Base-by-base conservation (phyloP, 2,888 invertebrate genomes). In the Geophilus truncorum region DNA sequence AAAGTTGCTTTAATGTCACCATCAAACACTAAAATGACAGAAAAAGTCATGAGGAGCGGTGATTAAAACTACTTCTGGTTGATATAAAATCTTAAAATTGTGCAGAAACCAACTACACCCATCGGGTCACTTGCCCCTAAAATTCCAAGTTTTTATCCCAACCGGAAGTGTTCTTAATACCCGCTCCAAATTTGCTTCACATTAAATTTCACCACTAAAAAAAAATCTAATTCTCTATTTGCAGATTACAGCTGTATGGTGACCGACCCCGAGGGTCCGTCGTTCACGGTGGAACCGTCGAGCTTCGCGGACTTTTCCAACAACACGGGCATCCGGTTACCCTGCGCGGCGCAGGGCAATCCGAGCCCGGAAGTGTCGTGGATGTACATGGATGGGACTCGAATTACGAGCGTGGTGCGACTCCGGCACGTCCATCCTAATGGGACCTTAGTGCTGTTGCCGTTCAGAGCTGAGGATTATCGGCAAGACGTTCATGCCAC, bases 241-340 rank as follows among this genome's bases (percentile, higher is more conserved):
- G 21, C 15, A 75, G 75, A 5, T 75, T 21, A 3, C 9, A 3
- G 77, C 3, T 36, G 15, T 10, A 2, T 18, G 18, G 45, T 28
- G 21, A 40, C 23, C 12, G 78, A 78, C 5, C 23, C 12, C 9
- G 45, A 45, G 45, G 78, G 78, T 7, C 78, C 78, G 9, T 45
- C 45, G 23, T 78, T 78, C 28, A 25, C 51, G 10, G 23, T 28
- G 21, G 78, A 78, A 25, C 78, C 78, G n/a, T 12, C 78, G 40
- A 40, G 78, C 23, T 78, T 45, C 25, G 84, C 85, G 77, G 85
- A 86, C 80, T 86, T 86, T 78, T 85, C 86, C 62, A 86, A 86
- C 82, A 84, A 85, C 10, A 86, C 85, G 28, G 86, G 86, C 0
- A 84, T 85, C 1, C 82, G 83, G 18, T 81, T 86, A 7, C 84